phyloP scores from a whole-genome alignment of 64 coral and sea anemone species.

The Astreopora myriophthalma region DNA sequence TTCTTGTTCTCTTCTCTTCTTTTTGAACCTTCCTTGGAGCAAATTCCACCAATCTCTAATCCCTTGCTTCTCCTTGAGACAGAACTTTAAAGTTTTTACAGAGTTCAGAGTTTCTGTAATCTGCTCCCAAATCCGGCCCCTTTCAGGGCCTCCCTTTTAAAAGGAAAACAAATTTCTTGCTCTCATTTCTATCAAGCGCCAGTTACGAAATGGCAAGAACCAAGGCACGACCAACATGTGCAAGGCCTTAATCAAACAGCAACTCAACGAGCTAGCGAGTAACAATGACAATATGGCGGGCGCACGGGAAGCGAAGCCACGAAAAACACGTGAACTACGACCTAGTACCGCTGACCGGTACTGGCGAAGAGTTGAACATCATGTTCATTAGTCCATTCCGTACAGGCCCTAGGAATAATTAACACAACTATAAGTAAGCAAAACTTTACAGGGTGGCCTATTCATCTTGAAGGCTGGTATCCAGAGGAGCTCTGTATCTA shows the following conservation, averaged over 20 bases:
- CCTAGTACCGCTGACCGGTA: too few species aligned
- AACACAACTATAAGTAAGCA: background rate
- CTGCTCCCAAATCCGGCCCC: conserved; percentile 8
- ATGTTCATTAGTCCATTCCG: conserved; percentile 20
- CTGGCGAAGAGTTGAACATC: conserved; percentile 4
- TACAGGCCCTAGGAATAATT: background rate
- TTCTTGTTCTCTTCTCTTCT: background rate
- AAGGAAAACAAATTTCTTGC: background rate
- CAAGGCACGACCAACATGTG: too few species aligned
- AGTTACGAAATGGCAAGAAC: too few species aligned
- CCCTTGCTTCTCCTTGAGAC: too few species aligned
- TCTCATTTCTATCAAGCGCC: background rate
- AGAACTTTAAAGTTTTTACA: background rate
- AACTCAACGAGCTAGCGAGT: too few species aligned
- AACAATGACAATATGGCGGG: too few species aligned
- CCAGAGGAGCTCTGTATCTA: background rate
- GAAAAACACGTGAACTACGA: too few species aligned
- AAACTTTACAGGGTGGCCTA: background rate
- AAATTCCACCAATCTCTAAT: background rate
- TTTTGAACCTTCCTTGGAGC: background rate
- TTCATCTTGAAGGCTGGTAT: background rate
- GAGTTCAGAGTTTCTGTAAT: conserved; percentile 40
- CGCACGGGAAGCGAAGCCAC: too few species aligned
- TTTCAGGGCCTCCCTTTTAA: conserved; percentile 19
- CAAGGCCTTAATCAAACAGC: too few species aligned